Percentiles rank a stretch among this genome's conserved stretches.
Conservation (phyloP, 2,797 vertebrate species). For the Diceros bicornis region DNA sequence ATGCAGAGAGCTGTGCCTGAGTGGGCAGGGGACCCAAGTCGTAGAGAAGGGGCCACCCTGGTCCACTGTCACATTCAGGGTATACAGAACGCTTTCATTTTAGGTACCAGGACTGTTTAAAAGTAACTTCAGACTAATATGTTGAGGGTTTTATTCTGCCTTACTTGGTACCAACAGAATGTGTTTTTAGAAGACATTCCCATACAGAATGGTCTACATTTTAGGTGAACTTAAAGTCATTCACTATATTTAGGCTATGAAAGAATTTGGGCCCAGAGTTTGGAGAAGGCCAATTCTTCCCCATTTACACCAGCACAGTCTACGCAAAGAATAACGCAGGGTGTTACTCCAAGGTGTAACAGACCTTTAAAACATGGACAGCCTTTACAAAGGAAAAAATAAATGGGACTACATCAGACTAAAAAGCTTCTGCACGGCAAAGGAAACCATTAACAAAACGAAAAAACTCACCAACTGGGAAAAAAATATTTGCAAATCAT, state of each 20-base stretch:
- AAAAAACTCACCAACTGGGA: no score
- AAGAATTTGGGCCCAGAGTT: neutral
- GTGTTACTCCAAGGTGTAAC: no score
- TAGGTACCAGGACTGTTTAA: neutral
- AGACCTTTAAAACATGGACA: neutral
- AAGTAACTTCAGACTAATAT: neutral
- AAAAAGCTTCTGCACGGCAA: no score
- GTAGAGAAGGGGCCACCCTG: neutral
- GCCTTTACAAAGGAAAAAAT: neutral
- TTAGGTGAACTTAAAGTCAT: neutral
- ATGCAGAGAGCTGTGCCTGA: neutral
- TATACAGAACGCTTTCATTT: no score
- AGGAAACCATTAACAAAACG: no score
- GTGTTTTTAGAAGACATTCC: neutral
- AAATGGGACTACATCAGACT: no score
- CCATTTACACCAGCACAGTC: neutral
- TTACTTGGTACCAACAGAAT: neutral
- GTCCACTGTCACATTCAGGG: rapidly evolving
- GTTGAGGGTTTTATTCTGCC: neutral
- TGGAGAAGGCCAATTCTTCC: neutral
- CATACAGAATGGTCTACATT: no score
- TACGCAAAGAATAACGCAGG: rapidly evolving
- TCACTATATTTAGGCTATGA: neutral
- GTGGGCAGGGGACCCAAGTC: neutral
- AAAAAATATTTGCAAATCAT: no score